Evolutionary conservation across 53 echinoderm and acorn worm genomes (phyloP).

Genomic region (Echinometra lucunter): DNA sequence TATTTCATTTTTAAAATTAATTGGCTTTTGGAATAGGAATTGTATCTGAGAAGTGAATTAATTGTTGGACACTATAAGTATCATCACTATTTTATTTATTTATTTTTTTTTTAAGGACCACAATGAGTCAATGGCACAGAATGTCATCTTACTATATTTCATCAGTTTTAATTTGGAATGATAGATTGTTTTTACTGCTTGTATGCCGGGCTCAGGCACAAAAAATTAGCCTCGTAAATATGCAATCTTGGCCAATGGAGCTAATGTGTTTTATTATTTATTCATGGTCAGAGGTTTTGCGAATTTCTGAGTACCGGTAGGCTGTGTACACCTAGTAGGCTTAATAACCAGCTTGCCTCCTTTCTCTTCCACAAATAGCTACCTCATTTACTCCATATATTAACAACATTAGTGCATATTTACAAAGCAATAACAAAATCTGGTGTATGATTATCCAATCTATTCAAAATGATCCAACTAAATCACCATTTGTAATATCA

Average conservation of each 20-base stretch:
- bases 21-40: background rate
- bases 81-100: background rate
- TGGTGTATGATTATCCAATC: background rate
- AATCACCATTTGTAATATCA: background rate
- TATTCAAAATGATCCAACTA: background rate
- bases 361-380: background rate
- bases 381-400: background rate
- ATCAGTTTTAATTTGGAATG: background rate
- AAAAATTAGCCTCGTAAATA: too few relatives aligned
- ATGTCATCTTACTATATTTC: background rate
- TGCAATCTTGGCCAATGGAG: too few relatives aligned
- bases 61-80: too few relatives aligned
- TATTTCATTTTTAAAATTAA: background rate
- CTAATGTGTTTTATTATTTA: background rate
- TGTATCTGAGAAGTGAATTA: too few relatives aligned
- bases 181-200: background rate
- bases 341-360: background rate
- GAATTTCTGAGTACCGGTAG: background rate
- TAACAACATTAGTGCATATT: background rate
- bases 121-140: background rate
- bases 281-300: background rate
- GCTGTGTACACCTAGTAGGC: background rate
- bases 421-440: background rate
- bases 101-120: too few relatives aligned
- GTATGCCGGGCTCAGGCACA: too few relatives aligned